phyloP scores from a whole-genome alignment of 1,140 invertebrate genomes.

The Olivierus martensii region DNA sequence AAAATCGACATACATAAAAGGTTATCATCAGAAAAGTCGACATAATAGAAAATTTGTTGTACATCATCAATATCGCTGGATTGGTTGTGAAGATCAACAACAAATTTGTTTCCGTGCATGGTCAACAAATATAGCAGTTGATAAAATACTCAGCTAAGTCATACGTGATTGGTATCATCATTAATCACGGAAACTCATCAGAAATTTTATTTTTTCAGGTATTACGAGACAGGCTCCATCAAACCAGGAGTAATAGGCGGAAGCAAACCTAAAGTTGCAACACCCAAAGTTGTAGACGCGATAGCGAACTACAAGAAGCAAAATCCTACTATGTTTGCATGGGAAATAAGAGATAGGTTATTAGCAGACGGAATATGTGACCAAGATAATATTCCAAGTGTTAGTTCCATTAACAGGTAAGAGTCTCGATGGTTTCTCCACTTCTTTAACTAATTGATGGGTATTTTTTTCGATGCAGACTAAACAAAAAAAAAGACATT shows the following conservation, averaged over 20 bases:
- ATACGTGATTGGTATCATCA: too few relatives aligned
- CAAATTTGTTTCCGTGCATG: too few relatives aligned
- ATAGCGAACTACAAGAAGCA: slow-evolving; percentile 97
- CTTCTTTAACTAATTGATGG: neutral
- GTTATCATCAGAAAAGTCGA: too few relatives aligned
- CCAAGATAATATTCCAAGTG: slow-evolving; percentile 96
- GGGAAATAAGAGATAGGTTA: slow-evolving; percentile 96
- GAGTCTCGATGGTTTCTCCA: slow-evolving; percentile 23
- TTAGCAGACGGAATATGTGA: slow-evolving; percentile 93
- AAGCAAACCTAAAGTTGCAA: slow-evolving; percentile 98
- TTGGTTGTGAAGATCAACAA: too few relatives aligned
- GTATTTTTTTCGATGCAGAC: too few relatives aligned
- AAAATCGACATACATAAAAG: too few relatives aligned
- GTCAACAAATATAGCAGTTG: too few relatives aligned
- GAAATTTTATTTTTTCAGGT: slow-evolving; percentile 45
- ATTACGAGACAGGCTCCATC: slow-evolving; percentile 97
- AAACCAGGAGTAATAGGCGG: slow-evolving; percentile 98
- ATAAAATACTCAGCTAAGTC: too few relatives aligned
- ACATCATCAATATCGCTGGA: too few relatives aligned
- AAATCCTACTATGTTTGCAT: slow-evolving; percentile 99
- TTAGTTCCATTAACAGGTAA: slow-evolving; percentile 98
- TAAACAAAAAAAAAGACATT: too few relatives aligned
- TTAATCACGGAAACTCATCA: too few relatives aligned
- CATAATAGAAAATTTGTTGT: too few relatives aligned
- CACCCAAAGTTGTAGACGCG: slow-evolving; percentile 93